A percentile compares a stretch with the other conserved stretches of the same genome.
phyloP scores from a whole-genome alignment of 2,888 invertebrate species.

The Ametastegia equiseti region DNA sequence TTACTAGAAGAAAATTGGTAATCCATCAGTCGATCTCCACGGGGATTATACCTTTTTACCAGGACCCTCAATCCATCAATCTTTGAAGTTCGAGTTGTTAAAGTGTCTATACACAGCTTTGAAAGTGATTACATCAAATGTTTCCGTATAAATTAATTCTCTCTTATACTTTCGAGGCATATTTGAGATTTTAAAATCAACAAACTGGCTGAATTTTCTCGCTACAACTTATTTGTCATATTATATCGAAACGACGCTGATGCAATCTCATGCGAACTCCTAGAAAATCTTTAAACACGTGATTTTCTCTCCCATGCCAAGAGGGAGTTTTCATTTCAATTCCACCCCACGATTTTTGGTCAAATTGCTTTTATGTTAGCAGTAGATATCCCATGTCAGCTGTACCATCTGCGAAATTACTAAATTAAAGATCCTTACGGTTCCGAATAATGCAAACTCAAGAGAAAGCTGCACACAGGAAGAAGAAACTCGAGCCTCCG shows the following conservation, averaged over 20 bases:
- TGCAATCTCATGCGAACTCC: neutral
- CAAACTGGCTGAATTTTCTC: no score
- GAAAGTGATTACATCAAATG: neutral
- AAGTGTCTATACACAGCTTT: neutral
- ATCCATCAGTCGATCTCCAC: neutral
- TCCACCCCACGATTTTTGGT: neutral
- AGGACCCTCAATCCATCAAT: conserved; percentile 2
- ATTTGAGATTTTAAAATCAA: no score
- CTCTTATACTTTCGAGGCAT: no score
- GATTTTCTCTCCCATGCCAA: neutral
- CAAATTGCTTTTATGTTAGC: neutral
- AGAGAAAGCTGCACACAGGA: neutral
- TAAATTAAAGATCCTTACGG: neutral
- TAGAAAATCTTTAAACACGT: neutral
- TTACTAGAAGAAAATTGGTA: neutral
- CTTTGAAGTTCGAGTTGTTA: conserved; percentile 4
- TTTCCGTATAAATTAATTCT: no score
- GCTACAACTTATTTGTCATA: neutral
- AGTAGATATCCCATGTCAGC: neutral
- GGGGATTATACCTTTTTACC: neutral
- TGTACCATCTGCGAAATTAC: neutral
- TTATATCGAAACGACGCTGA: neutral
- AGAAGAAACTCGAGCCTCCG: neutral
- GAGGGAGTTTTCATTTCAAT: neutral
- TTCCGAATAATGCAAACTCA: neutral